Conservation (phyloP, 2,888 invertebrate genomes). For the Congeria kusceri region DNA sequence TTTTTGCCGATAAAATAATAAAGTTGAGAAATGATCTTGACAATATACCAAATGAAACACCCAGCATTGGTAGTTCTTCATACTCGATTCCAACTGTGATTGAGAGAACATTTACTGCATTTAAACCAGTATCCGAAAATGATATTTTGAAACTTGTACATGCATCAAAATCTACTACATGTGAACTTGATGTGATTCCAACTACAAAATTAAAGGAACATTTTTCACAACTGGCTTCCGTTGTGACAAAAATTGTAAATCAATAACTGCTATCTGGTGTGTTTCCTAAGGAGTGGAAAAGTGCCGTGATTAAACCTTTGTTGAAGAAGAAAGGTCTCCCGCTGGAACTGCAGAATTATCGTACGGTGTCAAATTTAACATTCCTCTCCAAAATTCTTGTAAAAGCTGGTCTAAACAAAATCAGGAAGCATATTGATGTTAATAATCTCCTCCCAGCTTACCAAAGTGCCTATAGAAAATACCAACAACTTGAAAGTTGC, state of each 20-base stretch:
- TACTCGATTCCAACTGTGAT: not conserved
- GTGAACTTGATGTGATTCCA: slow-evolving; percentile 38
- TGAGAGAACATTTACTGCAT: not conserved
- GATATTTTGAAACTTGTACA: slow-evolving; percentile 8
- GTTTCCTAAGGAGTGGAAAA: slow-evolving; percentile 42
- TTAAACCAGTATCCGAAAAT: not conserved
- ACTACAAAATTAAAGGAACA: slow-evolving; percentile 30
- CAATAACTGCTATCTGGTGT: slow-evolving; percentile 27
- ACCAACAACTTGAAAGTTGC: slow-evolving; percentile 46
- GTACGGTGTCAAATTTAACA: slow-evolving; percentile 39
- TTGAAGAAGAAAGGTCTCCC: slow-evolving; percentile 47
- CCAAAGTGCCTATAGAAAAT: slow-evolving; percentile 47
- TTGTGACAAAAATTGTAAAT: slow-evolving; percentile 38
- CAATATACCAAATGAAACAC: slow-evolving; percentile 11
- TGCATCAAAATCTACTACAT: slow-evolving; percentile 31
- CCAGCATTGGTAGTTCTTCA: not conserved
- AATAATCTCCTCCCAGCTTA: slow-evolving; percentile 35
- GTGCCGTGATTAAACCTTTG: slow-evolving; percentile 35
- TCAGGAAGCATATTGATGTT: slow-evolving; percentile 32
- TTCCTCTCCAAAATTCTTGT: slow-evolving; percentile 44
- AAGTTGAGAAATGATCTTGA: slow-evolving; percentile 34
- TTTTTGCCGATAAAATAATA: slow-evolving; percentile 34
- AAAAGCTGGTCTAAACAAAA: slow-evolving; percentile 36
- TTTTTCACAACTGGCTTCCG: slow-evolving; percentile 23
- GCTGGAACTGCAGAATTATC: slow-evolving; percentile 38